Base-by-base conservation (phyloP, 2,113 vertebrate species). In the Limanda limanda region DNA sequence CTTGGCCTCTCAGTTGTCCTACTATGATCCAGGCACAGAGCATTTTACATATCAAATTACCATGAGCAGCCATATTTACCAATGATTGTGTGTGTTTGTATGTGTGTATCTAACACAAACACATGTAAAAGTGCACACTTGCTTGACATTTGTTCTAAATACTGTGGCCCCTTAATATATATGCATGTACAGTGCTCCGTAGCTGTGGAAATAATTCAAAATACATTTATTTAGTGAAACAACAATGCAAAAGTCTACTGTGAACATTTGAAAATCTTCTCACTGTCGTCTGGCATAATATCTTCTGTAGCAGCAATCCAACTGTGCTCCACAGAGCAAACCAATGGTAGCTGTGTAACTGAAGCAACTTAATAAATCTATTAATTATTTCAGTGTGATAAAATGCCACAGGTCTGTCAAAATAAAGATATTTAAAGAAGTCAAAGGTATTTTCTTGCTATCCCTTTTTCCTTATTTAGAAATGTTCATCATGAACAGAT, bases 31-130 rank as follows among this genome's bases (percentile, higher is more conserved):
- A 31, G 31, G 31, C 66, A 37, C 45, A 74, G 74, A 17, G 71
- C 64, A 58, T n/a, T 78, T 83, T 62, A 74, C 74, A 81, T 57
- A 80, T 85, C 59, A 82, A 70, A 83, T 77, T 86, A 84, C 74
- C 66, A 84, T 84, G 79, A 72, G 62, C 2, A 1, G 20, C 24
- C 17, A 18, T 6, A 37, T 51, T 75, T 72, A 77, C 79, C 56
- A 73, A 48, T 71, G 18, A 0, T 5, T 60, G 24, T 51, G 25
- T 40, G 25, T 35, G n/a, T 48, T 27, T 37, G 6, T 31, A 31
- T 31, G 31, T 31, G 31, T 35, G 17, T 48, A 23, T 37, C 51
- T 25, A 5, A 21, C 12, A 65, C n/a, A 51, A 23, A 52, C n/a
- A 27, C 42, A 3, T 13, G 40, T 42, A 12, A 12, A 76, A 68